Conservation (phyloP, 2,888 invertebrate genomes). For the Andricus quercusramuli region DNA sequence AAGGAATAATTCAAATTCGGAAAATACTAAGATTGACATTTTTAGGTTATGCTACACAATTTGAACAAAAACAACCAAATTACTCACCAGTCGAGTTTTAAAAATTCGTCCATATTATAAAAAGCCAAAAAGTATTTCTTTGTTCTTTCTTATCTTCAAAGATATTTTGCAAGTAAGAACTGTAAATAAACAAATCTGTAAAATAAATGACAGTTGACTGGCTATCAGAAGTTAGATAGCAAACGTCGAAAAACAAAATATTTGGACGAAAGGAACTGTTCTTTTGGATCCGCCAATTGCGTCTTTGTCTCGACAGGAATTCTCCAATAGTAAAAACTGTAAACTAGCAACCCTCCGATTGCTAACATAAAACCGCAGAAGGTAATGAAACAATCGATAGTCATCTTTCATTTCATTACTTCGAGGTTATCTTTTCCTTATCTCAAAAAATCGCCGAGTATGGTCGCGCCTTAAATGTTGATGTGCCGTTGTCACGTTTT, state of each 20-base stretch:
- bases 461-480: constrained; percentile 6
- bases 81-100: constrained; percentile 24
- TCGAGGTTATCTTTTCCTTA: constrained; percentile 14
- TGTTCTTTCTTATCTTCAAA: neutral
- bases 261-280: neutral
- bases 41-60: neutral
- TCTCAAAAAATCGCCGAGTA: constrained; percentile 16
- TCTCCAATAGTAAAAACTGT: neutral
- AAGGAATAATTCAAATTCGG: too few relatives aligned
- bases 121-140: neutral
- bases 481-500: constrained; percentile 8
- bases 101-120: constrained; percentile 17
- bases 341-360: neutral
- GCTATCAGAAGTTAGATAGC: too few relatives aligned
- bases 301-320: neutral
- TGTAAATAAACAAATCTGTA: neutral
- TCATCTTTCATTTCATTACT: neutral
- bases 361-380: neutral
- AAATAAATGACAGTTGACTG: neutral
- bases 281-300: neutral
- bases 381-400: neutral
- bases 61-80: neutral
- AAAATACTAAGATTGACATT: neutral
- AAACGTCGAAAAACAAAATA: neutral
- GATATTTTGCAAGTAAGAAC: neutral